These are phyloP conservation scores for Geotrypetes seraphini DNA, from an alignment of 2,797 vertebrate genomes.

Conservation along the genomic window DNA sequence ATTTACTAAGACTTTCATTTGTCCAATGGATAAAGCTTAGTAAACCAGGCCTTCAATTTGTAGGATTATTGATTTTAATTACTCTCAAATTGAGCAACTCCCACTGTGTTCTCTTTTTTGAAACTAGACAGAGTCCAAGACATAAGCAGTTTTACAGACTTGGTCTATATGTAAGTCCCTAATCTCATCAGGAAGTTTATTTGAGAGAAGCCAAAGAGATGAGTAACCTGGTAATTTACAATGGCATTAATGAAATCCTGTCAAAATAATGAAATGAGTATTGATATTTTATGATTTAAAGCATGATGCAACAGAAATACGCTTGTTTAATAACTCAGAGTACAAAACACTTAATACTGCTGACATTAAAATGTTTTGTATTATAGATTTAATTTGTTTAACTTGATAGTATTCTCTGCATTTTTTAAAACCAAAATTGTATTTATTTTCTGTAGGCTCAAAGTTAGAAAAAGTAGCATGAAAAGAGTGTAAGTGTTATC, in stretches of 20 bases:
- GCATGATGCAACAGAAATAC: not conserved
- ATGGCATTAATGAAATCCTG: slow-evolving; percentile 52
- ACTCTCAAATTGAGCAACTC: slow-evolving; percentile 58
- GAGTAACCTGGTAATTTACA: slow-evolving; percentile 36
- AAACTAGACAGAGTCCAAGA: slow-evolving; percentile 48
- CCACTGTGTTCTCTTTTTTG: slow-evolving; percentile 42
- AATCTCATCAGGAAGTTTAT: slow-evolving; percentile 54
- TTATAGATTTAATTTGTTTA: too few relatives aligned
- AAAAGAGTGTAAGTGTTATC: too few relatives aligned
- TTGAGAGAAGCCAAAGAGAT: slow-evolving; percentile 42
- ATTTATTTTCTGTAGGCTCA: too few relatives aligned
- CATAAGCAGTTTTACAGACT: slow-evolving; percentile 44
- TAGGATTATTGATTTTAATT: too few relatives aligned
- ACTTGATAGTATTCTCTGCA: too few relatives aligned
- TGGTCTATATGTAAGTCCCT: slow-evolving; percentile 63
- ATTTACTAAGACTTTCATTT: too few relatives aligned
- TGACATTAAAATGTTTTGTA: not conserved
- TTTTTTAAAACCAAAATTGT: too few relatives aligned
- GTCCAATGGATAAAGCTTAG: too few relatives aligned
- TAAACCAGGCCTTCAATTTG: too few relatives aligned
- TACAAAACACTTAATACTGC: not conserved
- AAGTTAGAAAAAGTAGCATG: too few relatives aligned
- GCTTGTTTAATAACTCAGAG: slow-evolving; percentile 11
- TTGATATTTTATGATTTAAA: slow-evolving; percentile 32
- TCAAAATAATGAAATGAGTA: slow-evolving; percentile 37